Base-by-base conservation (phyloP, 2,888 invertebrate genomes). In the Harpagoxenus sublaevis region DNA sequence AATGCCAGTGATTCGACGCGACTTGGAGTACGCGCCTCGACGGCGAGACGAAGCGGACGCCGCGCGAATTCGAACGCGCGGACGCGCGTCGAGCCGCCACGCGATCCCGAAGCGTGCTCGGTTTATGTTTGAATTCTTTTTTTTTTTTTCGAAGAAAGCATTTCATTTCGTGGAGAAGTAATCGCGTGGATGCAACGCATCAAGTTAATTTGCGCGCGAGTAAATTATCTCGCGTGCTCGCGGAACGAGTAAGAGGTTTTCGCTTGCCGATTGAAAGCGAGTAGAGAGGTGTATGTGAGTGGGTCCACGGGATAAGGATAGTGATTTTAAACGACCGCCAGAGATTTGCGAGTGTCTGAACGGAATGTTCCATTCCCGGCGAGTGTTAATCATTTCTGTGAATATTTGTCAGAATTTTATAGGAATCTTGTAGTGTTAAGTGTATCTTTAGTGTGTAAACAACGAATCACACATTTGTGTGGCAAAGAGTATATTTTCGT, bases 1-100 rank as follows among this genome's bases (percentile, higher is more conserved):
- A 90, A 90, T 91, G 91, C 91, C 91, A 91, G 91, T 91, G 91
- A 91, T 91, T 91, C 91, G 90, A 91, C 86, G 91, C 91, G 88
- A 89, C 89, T 91, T 89, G 84, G 71, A 85, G 85, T 84, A 87
- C 84, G 90, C 90, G 89, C 87, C 53, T 90, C 90, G 86, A 82
- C 83, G 55, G 39, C 84, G 84, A 88, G 75, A 86, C 84, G 91
- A 91, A 91, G 88, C 88, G 86, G 85, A 87, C 88, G 90, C 86
- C 89, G 87, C 89, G 90, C 78, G 60, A 81, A 81, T 60, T 79
- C 48, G 79, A 79, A 81, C 79, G 71, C 79, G 84, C 84, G 63
- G 89, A 91, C 90, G 89, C 86, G 86, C 85, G 90, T 87, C 87
- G 85, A 88, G 86, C 87, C 87, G 85, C 86, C 88, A 86, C 89